These are phyloP conservation scores for Stegodyphus mimosarum DNA, from an alignment of 1,140 invertebrate genomes.

Conservation along the genomic window DNA sequence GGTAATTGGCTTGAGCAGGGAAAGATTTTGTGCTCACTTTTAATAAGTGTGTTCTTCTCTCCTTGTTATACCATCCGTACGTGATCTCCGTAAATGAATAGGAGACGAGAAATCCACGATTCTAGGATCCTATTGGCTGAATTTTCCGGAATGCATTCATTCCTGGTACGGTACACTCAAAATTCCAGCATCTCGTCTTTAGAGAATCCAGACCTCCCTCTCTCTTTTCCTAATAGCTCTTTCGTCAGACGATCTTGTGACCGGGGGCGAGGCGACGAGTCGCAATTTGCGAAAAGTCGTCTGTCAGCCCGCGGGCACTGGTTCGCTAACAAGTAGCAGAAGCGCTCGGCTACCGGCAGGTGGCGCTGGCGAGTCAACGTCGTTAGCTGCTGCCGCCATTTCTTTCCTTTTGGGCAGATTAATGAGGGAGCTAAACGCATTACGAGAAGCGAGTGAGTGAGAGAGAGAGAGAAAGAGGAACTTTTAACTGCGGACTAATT, in stretches of 20 bases:
- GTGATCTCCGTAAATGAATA: too few relatives aligned
- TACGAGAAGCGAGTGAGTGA: neutral
- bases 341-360: conserved; percentile 3
- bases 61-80: too few relatives aligned
- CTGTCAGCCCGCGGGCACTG: conserved; percentile 26
- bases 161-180: too few relatives aligned
- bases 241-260: conserved; percentile 21
- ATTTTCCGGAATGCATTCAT: too few relatives aligned
- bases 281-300: conserved; percentile 54
- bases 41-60: too few relatives aligned
- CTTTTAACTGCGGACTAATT: conserved; percentile 59
- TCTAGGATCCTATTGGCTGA: too few relatives aligned
- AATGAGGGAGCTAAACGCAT: conserved; percentile 57
- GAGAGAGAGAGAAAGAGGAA: conserved; percentile 34
- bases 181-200: too few relatives aligned
- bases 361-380: conserved; percentile 35
- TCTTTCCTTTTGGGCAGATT: conserved; percentile 44
- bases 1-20: too few relatives aligned
- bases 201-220: too few relatives aligned
- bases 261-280: conserved; percentile 18
- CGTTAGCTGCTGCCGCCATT: conserved; percentile 22
- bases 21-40: too few relatives aligned
- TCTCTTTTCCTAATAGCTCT: conserved; percentile 44
- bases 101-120: too few relatives aligned
- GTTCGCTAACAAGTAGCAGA: conserved; percentile 47